These are phyloP conservation scores for Leptothorax acervorum DNA, from an alignment of 2,888 invertebrate genomes.

Conservation along the genomic window DNA sequence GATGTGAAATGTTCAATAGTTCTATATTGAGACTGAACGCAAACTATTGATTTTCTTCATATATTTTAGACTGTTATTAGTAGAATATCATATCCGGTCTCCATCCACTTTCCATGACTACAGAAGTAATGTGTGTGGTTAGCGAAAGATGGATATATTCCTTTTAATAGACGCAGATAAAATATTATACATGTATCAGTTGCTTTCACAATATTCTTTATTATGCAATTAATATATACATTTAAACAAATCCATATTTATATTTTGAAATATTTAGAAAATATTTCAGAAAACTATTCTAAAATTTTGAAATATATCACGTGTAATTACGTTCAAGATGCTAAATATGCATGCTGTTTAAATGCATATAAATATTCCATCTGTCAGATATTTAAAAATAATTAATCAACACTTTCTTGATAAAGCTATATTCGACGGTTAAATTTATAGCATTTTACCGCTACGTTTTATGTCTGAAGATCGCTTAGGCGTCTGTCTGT, in stretches of 20 bases:
- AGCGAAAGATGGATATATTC: not conserved
- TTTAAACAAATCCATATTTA: not conserved
- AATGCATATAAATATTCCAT: not conserved
- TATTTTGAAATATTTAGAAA: not conserved
- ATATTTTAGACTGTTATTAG: conserved; percentile 19
- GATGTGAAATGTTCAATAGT: not conserved
- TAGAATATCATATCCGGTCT: conserved; percentile 3
- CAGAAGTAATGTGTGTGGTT: not conserved
- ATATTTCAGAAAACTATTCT: not conserved
- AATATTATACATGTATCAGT: not conserved
- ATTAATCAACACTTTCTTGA: conserved; percentile 15
- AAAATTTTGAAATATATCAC: not conserved
- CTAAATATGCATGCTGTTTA: not conserved
- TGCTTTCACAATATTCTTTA: not conserved
- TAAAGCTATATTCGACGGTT: not conserved
- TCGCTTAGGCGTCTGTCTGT: not conserved
- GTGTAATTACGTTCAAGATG: not conserved
- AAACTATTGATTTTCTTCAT: conserved; percentile 17
- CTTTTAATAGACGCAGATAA: not conserved
- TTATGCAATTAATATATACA: not conserved
- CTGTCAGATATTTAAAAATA: not conserved
- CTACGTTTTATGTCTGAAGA: conserved; percentile 26
- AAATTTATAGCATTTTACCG: conserved; percentile 35
- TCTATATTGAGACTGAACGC: not conserved
- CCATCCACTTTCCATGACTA: not conserved